phyloP scores from a whole-genome alignment of 2,888 invertebrate species.

The Ceriagrion tenellum region DNA sequence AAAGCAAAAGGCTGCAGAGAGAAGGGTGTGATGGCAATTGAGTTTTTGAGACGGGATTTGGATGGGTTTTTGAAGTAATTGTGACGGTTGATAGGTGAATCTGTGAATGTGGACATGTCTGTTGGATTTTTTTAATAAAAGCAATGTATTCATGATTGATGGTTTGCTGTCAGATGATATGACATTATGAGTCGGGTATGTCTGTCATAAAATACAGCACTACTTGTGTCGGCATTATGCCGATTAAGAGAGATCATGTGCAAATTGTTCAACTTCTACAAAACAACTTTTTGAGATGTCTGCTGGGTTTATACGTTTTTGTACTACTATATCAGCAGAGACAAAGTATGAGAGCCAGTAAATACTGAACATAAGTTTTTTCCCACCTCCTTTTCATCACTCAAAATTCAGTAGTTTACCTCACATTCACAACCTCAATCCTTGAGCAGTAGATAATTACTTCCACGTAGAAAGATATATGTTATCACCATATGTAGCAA shows the following conservation, averaged over 20 bases:
- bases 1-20: background rate
- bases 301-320: slow-evolving; percentile 72
- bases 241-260: slow-evolving; percentile 70
- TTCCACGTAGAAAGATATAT: no score
- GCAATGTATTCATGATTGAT: slow-evolving; percentile 68
- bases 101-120: slow-evolving; percentile 69
- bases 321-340: slow-evolving; percentile 70
- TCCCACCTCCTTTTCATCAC: no score
- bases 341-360: no score
- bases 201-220: slow-evolving; percentile 34
- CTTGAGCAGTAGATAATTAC: no score
- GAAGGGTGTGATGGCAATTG: background rate
- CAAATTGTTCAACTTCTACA: slow-evolving; percentile 70
- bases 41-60: background rate
- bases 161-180: slow-evolving; percentile 63
- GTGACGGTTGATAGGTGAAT: slow-evolving; percentile 49
- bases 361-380: no score
- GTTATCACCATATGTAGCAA: no score
- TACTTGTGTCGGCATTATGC: slow-evolving; percentile 44
- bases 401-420: no score
- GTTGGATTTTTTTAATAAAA: slow-evolving; percentile 69
- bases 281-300: slow-evolving; percentile 69
- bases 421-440: no score
- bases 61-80: slow-evolving; percentile 43
- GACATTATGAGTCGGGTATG: slow-evolving; percentile 59